Evolutionary conservation across 1,140 invertebrate species (phyloP).

Genomic region (Notospermus geniculatus): DNA sequence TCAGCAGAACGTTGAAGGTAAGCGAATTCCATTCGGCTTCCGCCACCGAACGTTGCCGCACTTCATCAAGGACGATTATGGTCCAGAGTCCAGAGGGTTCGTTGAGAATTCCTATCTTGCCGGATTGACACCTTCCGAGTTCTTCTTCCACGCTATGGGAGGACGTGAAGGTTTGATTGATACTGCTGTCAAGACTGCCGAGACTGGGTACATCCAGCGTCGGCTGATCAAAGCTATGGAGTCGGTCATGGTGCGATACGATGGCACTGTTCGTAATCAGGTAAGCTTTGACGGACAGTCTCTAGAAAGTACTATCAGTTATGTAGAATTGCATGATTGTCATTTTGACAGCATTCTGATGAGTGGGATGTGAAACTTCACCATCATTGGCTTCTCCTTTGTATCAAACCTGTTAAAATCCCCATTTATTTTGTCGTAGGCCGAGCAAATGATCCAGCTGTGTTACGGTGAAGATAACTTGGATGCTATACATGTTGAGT

Average conservation of each 20-base stretch:
- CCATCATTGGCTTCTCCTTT: no score
- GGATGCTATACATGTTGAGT: constrained; percentile 93
- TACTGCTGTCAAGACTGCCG: constrained; percentile 99
- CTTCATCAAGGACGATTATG: constrained; percentile 99
- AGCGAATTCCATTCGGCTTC: constrained; percentile 99
- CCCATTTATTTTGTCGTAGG: no score
- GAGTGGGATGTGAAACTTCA: no score
- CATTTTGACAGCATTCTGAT: no score
- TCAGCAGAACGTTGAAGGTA: constrained; percentile 99
- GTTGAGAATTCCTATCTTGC: constrained; percentile 99
- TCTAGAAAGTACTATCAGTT: no score
- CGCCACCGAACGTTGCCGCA: constrained; percentile 97
- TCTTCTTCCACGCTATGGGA: constrained; percentile 99
- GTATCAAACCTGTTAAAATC: no score
- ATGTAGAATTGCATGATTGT: no score
- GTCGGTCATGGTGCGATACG: constrained; percentile 90
- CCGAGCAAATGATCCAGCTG: constrained; percentile 81
- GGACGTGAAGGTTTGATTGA: constrained; percentile 99
- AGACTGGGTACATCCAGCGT: constrained; percentile 99
- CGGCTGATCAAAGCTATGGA: constrained; percentile 99
- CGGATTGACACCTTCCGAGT: constrained; percentile 97
- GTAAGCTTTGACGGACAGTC: constrained; percentile 18
- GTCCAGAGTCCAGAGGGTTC: constrained; percentile 94
- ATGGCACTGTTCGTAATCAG: constrained; percentile 56
- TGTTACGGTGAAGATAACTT: constrained; percentile 97